Evolutionary conservation across 2,113 vertebrate species (phyloP), one percentile per base, ranked within the genome.

Genomic region (Odontesthes bonariensis): DNA sequence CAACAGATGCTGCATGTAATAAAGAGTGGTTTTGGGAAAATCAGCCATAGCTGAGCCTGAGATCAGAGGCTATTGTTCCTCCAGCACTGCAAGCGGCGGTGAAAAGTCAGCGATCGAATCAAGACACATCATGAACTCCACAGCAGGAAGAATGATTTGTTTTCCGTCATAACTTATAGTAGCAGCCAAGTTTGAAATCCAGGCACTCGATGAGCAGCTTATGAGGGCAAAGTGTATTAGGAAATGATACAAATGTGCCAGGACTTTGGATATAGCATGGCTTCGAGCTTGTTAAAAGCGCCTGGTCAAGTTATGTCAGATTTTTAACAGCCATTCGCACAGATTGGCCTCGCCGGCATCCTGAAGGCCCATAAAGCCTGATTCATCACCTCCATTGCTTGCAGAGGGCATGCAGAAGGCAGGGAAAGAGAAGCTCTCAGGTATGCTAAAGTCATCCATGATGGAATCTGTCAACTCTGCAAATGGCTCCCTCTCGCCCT

Each of bases 401-500:
- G 64, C 90, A 85, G 88, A 92, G 87, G 90, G 88, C 89, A 92
- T 12, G 31, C 64, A 64, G 75, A 68, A 84, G 75, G 85, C 83
- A 67, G 79, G 58, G 73, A 90, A 85, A 81, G 82, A 93, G 89
- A 87, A 82, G 79, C 63, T 66, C 89, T 90, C 80, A 89, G 91
- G 89, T 93, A 91, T 89, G 89, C 86, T 90, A 91, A 95, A 93
- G 88, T 92, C 87, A 90, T 90, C 88, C 86, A 83, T 86, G 90
- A 90, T 90, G 86, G 91, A 88, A 93, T 93, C 89, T 92, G 91
- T 91, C 91, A 93, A 90, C 71, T 84, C 86, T 57, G 85, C 85
- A 91, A 94, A 91, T 91, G 85, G 71, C 79, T 84, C 84, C 86
- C 80, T 88, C 69, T 86, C 83, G 57, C 87, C 88, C 67, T 69